A percentile compares a stretch with the other conserved stretches of the same genome.
Conservation (phyloP, 2,113 vertebrate genomes). For the Glareola pratincola region DNA sequence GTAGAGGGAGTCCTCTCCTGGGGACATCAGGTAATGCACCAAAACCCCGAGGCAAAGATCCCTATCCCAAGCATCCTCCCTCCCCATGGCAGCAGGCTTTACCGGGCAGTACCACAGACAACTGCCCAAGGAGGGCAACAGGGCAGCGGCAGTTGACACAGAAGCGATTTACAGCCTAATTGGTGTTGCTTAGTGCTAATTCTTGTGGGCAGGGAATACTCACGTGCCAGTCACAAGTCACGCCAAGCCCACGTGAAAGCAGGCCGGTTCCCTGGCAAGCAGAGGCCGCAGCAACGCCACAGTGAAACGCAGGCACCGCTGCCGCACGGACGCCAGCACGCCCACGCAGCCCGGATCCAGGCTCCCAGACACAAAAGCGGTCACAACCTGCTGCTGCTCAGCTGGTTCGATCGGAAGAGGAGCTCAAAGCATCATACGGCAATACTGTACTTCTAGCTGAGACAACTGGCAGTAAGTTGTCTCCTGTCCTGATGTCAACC, state of each 20-base stretch:
- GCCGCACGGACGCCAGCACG: fast-evolving
- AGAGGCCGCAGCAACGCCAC: neutral
- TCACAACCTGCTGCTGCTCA: neutral
- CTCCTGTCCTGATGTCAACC: neutral
- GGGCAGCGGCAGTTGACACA: neutral
- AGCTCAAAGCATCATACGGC: neutral
- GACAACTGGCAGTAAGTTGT: neutral
- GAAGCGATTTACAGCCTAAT: neutral
- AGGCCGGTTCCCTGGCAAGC: neutral
- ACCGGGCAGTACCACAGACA: neutral
- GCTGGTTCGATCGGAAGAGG: fast-evolving
- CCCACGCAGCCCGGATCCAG: fast-evolving
- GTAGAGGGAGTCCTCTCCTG: neutral
- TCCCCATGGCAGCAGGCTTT: fast-evolving
- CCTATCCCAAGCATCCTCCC: neutral
- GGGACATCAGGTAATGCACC: neutral
- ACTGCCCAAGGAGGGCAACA: fast-evolving
- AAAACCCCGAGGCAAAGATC: fast-evolving
- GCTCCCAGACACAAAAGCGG: neutral
- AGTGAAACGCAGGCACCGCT: fast-evolving
- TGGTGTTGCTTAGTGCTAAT: neutral
- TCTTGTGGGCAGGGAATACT: neutral
- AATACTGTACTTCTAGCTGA: neutral
- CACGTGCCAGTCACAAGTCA: neutral
- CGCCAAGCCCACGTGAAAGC: neutral